Percentiles rank a stretch among this genome's conserved stretches.
phyloP scores from a whole-genome alignment of 2,797 vertebrate genomes.

The Trachurus trachurus region DNA sequence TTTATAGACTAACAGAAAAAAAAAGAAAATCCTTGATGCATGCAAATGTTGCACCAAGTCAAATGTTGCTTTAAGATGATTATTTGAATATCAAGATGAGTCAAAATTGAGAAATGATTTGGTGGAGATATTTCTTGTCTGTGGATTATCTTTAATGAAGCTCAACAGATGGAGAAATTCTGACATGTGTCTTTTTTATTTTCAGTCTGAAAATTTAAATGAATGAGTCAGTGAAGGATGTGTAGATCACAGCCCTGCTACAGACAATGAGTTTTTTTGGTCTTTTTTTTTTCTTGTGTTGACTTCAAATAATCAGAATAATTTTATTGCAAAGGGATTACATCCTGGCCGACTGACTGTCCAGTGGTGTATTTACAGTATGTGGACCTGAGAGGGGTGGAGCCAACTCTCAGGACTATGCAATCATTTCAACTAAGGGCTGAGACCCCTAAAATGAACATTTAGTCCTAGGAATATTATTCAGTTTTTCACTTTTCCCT shows the following conservation, averaged over 20 bases:
- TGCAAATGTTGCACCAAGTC: conserved; percentile 57
- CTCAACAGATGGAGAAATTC: conserved; percentile 10
- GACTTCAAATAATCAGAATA: conserved; percentile 21
- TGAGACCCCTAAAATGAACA: conserved; percentile 43
- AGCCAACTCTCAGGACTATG: conserved; percentile 69
- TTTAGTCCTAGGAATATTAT: not conserved
- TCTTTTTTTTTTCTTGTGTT: conserved; percentile 47
- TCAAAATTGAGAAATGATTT: conserved; percentile 32
- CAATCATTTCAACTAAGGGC: conserved; percentile 68
- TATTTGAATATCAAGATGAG: conserved; percentile 18
- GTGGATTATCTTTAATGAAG: conserved; percentile 27
- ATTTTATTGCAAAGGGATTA: conserved; percentile 27
- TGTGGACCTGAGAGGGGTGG: conserved; percentile 55
- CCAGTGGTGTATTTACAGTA: conserved; percentile 50
- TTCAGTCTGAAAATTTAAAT: conserved; percentile 24
- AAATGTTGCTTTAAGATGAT: conserved; percentile 68
- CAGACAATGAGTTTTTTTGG: conserved; percentile 11
- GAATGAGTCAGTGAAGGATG: conserved; percentile 8
- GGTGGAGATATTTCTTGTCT: conserved; percentile 17
- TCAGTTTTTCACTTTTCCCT: not conserved
- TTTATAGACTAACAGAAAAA: conserved; percentile 33
- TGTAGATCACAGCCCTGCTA: conserved; percentile 18
- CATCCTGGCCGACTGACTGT: conserved; percentile 30
- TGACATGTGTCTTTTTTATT: conserved; percentile 22
- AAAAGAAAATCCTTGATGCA: conserved; percentile 34